These are phyloP conservation scores for Tuberolachnus salignus DNA, from an alignment of 2,888 invertebrate species.

Conservation along the genomic window DNA sequence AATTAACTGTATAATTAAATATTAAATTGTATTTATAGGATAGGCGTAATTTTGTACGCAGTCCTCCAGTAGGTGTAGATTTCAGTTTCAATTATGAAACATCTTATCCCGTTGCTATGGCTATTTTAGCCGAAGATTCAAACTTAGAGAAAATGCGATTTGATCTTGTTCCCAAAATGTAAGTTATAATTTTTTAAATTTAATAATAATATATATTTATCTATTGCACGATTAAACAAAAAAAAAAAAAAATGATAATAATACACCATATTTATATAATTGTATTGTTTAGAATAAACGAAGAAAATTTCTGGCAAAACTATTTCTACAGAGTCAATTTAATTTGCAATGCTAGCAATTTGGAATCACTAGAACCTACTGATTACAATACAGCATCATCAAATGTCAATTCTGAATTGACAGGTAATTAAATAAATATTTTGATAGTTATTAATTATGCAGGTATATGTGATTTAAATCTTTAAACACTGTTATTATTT, in stretches of 20 bases:
- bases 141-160: constrained; percentile 98
- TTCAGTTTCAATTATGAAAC: constrained; percentile 94
- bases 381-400: constrained; percentile 41
- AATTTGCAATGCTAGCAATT: constrained; percentile 95
- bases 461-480: neutral
- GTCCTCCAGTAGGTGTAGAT: constrained; percentile 93
- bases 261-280: too few species aligned
- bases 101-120: constrained; percentile 90
- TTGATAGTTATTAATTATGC: neutral
- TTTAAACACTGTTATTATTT: neutral
- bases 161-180: constrained; percentile 99
- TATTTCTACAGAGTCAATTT: constrained; percentile 99
- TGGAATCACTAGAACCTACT: constrained; percentile 69
- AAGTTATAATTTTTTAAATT: constrained; percentile 64
- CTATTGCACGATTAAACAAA: neutral
- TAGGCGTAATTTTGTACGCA: constrained; percentile 94
- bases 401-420: constrained; percentile 46
- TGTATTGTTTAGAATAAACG: constrained; percentile 76
- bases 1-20: constrained; percentile 12
- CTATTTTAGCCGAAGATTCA: constrained; percentile 92
- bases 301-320: constrained; percentile 99
- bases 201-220: neutral
- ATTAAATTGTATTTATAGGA: constrained; percentile 69
- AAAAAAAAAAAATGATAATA: too few species aligned
- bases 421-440: constrained; percentile 32